Evolutionary conservation across 2,888 invertebrate species (phyloP).

Genomic region (Osmoderma eremita): DNA sequence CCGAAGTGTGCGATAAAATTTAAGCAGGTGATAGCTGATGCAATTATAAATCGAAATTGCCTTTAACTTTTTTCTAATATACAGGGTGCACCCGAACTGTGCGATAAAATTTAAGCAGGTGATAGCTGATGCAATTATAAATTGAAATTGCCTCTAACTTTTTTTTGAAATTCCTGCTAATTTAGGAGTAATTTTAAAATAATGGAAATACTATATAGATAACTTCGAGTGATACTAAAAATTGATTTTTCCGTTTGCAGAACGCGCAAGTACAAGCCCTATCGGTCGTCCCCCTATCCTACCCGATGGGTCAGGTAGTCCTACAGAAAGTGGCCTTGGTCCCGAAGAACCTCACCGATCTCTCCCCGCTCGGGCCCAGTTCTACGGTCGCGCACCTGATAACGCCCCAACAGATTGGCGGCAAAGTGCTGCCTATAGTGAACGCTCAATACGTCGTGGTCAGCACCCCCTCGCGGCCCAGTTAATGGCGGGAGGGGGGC

Average conservation of each 20-base stretch:
- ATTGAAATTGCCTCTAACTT: too few relatives aligned
- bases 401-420: slow-evolving; percentile 69
- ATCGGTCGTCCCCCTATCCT: slow-evolving; percentile 59
- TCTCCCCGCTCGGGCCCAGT: slow-evolving; percentile 75
- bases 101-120: too few relatives aligned
- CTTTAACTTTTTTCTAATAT: background rate
- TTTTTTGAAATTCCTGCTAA: too few relatives aligned
- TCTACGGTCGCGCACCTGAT: slow-evolving; percentile 76
- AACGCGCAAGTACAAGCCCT: slow-evolving; percentile 57
- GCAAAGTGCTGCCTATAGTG: slow-evolving; percentile 70
- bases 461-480: slow-evolving; percentile 61
- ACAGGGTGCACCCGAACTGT: background rate
- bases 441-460: slow-evolving; percentile 77
- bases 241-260: slow-evolving; percentile 10
- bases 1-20: too few relatives aligned
- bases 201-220: too few relatives aligned
- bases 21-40: too few relatives aligned
- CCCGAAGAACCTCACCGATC: slow-evolving; percentile 69
- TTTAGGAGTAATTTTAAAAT: too few relatives aligned
- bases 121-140: too few relatives aligned
- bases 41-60: too few relatives aligned
- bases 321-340: slow-evolving; percentile 64
- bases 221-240: too few relatives aligned
- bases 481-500: slow-evolving; percentile 43
- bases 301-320: slow-evolving; percentile 63